A percentile compares a stretch with the other conserved stretches of the same genome.
Conservation (phyloP, 2,888 invertebrate genomes). For the Gortyna flavago region DNA sequence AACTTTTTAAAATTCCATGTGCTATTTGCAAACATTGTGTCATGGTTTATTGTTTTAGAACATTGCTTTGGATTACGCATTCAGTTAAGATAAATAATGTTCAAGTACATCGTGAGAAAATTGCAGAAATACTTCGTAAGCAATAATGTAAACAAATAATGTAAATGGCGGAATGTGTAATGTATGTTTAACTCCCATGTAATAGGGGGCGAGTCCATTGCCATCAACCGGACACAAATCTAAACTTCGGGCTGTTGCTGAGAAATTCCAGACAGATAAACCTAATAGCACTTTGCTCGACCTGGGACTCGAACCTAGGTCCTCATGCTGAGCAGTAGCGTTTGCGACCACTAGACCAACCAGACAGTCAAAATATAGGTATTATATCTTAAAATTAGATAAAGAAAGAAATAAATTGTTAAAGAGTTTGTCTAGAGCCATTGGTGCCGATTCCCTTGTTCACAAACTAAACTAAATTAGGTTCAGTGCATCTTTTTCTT, state of each 20-base stretch:
- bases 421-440: background rate
- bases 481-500: too few relatives aligned
- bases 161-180: background rate
- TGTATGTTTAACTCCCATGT: too few relatives aligned
- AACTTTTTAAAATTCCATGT: background rate
- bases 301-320: too few relatives aligned
- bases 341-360: too few relatives aligned
- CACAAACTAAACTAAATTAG: too few relatives aligned
- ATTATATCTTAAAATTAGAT: background rate
- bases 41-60: constrained; percentile 21
- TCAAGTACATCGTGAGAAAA: constrained; percentile 33
- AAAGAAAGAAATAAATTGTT: background rate
- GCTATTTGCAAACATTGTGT: constrained; percentile 6
- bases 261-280: too few relatives aligned
- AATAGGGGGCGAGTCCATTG: too few relatives aligned
- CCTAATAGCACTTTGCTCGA: too few relatives aligned
- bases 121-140: constrained; percentile 1
- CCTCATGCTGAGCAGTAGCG: too few relatives aligned
- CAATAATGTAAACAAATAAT: background rate
- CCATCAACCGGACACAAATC: too few relatives aligned
- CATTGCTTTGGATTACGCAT: constrained; percentile 23
- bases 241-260: too few relatives aligned
- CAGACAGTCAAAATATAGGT: too few relatives aligned
- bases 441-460: background rate
- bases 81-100: constrained; percentile 20